These are phyloP conservation scores for Equus przewalskii DNA, from an alignment of 2,113 vertebrate genomes.

Conservation along the genomic window DNA sequence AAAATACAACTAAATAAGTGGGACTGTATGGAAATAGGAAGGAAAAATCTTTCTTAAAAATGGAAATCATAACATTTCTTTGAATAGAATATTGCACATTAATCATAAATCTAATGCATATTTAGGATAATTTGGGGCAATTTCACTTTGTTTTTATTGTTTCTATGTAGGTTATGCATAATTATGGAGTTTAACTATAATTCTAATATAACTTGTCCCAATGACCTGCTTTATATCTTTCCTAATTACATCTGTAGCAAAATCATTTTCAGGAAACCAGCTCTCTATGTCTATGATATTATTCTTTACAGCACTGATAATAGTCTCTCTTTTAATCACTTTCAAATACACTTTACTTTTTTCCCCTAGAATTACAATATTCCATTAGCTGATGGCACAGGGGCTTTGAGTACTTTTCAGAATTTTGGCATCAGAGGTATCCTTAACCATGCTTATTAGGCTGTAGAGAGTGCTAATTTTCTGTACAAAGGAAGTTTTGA, in stretches of 20 bases:
- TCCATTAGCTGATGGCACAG: conserved; percentile 58
- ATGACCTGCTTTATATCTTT: background rate
- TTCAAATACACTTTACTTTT: conserved; percentile 63
- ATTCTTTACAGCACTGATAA: conserved; percentile 60
- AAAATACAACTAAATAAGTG: conserved; percentile 24
- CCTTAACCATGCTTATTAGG: conserved; percentile 74
- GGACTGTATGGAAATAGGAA: conserved; percentile 30
- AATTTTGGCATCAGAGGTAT: conserved; percentile 69
- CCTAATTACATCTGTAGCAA: conserved; percentile 68
- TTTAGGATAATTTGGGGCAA: conserved; percentile 27
- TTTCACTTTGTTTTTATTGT: conserved; percentile 21
- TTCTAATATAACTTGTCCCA: conserved; percentile 61
- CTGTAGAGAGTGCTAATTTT: conserved; percentile 78
- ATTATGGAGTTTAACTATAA: conserved; percentile 62
- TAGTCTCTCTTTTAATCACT: conserved; percentile 64
- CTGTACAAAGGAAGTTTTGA: conserved; percentile 71
- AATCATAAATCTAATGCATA: conserved; percentile 53
- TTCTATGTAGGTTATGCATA: conserved; percentile 39
- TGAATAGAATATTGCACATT: conserved; percentile 42
- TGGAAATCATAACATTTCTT: conserved; percentile 11
- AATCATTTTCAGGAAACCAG: conserved; percentile 72
- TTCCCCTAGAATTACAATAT: conserved; percentile 18
- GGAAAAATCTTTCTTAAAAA: conserved; percentile 53
- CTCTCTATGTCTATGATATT: conserved; percentile 62
- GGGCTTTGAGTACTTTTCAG: conserved; percentile 74